A percentile compares a stretch with the other conserved stretches of the same genome.
phyloP scores from a whole-genome alignment of 2,113 vertebrate species.

The Loxodonta africana region DNA sequence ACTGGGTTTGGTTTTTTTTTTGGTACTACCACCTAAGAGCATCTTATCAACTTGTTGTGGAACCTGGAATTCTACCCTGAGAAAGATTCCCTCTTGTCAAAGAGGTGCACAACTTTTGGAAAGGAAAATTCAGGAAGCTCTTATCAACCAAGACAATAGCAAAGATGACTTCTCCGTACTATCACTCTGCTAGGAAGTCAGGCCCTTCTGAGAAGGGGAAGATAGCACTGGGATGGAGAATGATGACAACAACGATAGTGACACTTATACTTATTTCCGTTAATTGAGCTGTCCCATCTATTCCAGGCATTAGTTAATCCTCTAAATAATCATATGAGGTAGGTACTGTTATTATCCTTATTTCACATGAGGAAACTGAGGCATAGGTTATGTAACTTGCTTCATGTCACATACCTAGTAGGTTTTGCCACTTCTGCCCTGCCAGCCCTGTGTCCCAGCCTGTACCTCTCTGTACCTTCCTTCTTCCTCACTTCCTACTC shows the following conservation, averaged over 20 bases:
- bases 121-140: neutral
- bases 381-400: neutral
- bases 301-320: neutral
- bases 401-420: neutral
- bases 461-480: neutral
- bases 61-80: neutral
- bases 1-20: too few relatives aligned
- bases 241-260: neutral
- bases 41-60: neutral
- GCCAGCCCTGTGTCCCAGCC: fast-evolving
- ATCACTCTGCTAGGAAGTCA: neutral
- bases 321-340: too few relatives aligned
- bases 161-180: neutral
- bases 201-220: neutral
- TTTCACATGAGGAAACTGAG: neutral
- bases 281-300: neutral
- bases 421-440: neutral
- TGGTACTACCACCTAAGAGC: neutral
- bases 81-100: neutral
- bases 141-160: neutral
- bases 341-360: too few relatives aligned
- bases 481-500: neutral
- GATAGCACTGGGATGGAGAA: neutral
- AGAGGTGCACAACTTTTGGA: neutral
- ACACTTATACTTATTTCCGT: neutral